Evolutionary conservation across 2,888 invertebrate genomes (phyloP).

Genomic region (Microctonus hyperodae): DNA sequence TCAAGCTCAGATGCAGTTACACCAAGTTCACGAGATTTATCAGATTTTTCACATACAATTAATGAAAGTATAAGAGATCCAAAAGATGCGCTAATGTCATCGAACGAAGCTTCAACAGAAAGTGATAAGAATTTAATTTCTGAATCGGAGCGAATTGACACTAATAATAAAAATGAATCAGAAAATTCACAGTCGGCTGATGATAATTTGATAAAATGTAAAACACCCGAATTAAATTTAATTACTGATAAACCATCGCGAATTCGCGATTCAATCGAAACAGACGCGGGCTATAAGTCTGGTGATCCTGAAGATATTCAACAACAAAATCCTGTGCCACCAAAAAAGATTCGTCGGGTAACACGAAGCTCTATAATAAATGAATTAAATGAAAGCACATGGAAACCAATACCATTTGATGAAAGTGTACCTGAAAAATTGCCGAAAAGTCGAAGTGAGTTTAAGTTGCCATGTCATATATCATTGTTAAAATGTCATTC

Average conservation of each 20-base stretch:
- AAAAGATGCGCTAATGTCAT: constrained; percentile 6
- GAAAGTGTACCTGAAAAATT: constrained; percentile 45
- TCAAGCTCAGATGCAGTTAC: constrained; percentile 19
- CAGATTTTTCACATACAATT: constrained; percentile 9
- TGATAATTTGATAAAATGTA: neutral
- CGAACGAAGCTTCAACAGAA: constrained; percentile 1
- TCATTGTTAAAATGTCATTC: constrained; percentile 40
- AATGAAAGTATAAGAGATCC: neutral
- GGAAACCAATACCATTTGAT: constrained; percentile 53
- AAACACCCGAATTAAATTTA: neutral
- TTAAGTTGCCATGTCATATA: constrained; percentile 50
- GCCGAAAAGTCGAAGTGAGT: constrained; percentile 39
- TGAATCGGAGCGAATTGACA: neutral
- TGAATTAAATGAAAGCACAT: constrained; percentile 33
- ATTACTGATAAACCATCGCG: neutral
- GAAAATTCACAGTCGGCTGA: neutral
- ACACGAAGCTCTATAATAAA: neutral
- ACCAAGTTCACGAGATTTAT: constrained; percentile 14
- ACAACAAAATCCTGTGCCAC: neutral
- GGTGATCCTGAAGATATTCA: constrained; percentile 28
- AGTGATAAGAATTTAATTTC: neutral
- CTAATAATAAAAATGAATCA: neutral
- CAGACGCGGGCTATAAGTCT: constrained; percentile 37
- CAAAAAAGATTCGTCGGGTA: constrained; percentile 5
- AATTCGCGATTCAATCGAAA: constrained; percentile 29